Evolutionary conservation across 2,113 vertebrate genomes (phyloP), one percentile per base, ranked within the genome.

Genomic region (Catharus minimus): DNA sequence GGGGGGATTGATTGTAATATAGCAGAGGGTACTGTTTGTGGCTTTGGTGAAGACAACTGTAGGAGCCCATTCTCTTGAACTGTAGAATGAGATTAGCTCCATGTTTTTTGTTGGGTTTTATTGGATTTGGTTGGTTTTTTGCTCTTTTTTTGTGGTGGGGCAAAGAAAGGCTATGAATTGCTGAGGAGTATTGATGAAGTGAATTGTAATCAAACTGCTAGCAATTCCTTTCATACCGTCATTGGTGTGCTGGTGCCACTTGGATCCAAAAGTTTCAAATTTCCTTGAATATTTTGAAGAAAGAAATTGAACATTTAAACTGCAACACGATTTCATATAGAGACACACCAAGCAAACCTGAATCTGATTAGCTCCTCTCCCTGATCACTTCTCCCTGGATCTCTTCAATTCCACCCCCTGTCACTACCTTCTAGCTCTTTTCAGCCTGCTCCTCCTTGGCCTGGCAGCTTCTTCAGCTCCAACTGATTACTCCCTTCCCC

Each of bases 401-500:
- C 81, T 91, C 64, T 90, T 93, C 76, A 92, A 2, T 72, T 93
- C 86, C 79, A 55, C 56, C 41, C 82, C 41, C 72, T 93, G 27
- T 88, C 89, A 85, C 79, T 82, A 33, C 92, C 92, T 91, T 95
- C 86, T 94, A 95, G 91, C 87, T 91, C 94, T 95, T 95, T 85
- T 82, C 95, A 95, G 93, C 85, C 81, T 93, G 36, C 38, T 95
- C 7, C 24, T 96, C 71, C 74, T 94, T 96, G 88, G 73, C 72
- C 78, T 93, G 89, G 65, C 88, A 94, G 93, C 86, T 61, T 94
- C 92, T 95, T 87, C 83, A 95, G 86, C 72, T 95, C 92, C 94
- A 94, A 90, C 88, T 95, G 89, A 95, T 95, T 86, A 73, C 75
- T 95, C 92, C 95, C 82, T 95, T 90, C 87, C 94, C 94, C 90